These are phyloP conservation scores for Typhlomys cinereus DNA, from an alignment of 2,113 vertebrate genomes.

Conservation along the genomic window DNA sequence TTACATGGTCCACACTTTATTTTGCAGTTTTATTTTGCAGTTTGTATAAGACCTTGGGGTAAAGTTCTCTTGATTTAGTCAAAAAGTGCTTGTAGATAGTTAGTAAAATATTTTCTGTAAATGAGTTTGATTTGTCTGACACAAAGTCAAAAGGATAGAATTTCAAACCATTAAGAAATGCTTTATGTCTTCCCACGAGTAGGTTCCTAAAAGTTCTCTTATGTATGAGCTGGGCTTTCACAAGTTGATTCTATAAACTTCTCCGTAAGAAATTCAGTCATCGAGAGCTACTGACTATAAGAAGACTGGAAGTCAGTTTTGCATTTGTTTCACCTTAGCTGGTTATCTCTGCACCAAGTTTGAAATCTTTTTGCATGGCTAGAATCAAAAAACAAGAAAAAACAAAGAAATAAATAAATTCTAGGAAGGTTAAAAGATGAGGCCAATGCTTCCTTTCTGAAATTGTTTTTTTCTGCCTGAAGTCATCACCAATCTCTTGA, in stretches of 20 bases:
- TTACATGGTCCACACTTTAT: background rate
- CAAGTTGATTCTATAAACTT: background rate
- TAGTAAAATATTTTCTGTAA: background rate
- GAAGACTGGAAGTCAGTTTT: background rate
- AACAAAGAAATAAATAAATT: background rate
- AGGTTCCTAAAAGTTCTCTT: background rate
- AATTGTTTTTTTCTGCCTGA: background rate
- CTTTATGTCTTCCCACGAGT: background rate
- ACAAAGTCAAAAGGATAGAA: background rate
- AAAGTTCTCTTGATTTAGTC: background rate
- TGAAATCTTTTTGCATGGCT: background rate
- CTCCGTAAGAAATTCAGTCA: background rate
- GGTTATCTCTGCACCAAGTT: background rate
- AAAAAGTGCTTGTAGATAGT: background rate
- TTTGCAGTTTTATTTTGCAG: background rate
- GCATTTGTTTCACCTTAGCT: background rate
- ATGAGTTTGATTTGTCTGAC: background rate
- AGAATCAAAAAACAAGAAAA: background rate
- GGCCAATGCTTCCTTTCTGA: background rate
- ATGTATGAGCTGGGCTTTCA: background rate
- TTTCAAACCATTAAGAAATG: background rate
- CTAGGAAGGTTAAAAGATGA: background rate
- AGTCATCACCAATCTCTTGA: background rate
- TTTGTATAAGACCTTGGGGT: background rate
- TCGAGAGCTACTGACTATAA: background rate